Conservation (phyloP, 2,888 invertebrate genomes). For the Campoplex capitator region DNA sequence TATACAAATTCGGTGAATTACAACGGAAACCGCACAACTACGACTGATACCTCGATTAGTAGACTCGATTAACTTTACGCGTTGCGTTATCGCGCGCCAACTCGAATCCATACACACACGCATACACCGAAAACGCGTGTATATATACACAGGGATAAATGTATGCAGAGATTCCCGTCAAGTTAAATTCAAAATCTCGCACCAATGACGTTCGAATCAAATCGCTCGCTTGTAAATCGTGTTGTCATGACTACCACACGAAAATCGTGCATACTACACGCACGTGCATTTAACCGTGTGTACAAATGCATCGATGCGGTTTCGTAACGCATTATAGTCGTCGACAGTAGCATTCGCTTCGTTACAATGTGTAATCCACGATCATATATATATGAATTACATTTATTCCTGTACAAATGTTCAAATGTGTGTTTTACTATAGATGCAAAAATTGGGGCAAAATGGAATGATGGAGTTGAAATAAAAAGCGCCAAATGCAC, state of each 20-base stretch:
- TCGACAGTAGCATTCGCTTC: conserved; percentile 1
- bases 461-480: background rate
- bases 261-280: background rate
- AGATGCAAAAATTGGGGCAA: background rate
- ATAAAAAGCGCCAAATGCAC: background rate
- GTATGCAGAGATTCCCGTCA: conserved; percentile 4
- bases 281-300: conserved; percentile 52
- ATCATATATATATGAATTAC: background rate
- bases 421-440: background rate
- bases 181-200: conserved; percentile 41
- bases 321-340: conserved; percentile 42
- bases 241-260: conserved; percentile 46
- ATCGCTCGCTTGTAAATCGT: conserved; percentile 54
- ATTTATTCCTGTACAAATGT: background rate
- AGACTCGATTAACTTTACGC: conserved; percentile 35
- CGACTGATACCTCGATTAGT: conserved; percentile 21
- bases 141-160: background rate
- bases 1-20: conserved; percentile 12
- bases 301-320: conserved; percentile 50
- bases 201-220: conserved; percentile 48
- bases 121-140: background rate
- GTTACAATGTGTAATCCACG: background rate
- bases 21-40: background rate
- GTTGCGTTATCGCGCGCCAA: conserved; percentile 6
- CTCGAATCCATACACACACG: background rate